phyloP scores from a whole-genome alignment of 2,888 invertebrate genomes.

The Tholera decimalis region DNA sequence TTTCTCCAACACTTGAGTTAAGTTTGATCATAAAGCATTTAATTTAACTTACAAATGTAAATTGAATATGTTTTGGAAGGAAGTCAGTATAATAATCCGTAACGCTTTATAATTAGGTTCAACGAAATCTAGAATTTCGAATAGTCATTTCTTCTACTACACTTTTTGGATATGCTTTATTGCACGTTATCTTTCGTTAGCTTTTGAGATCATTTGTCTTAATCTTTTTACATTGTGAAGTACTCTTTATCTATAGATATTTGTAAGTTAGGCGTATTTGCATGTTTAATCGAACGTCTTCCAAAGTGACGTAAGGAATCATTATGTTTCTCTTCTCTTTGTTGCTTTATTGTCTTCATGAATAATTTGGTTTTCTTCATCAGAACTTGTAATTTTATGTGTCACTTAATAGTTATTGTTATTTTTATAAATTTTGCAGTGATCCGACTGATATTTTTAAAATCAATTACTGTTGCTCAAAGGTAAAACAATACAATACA shows the following conservation, averaged over 20 bases:
- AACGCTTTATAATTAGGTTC: constrained; percentile 91
- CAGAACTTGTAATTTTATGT: constrained; percentile 23
- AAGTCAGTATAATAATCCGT: constrained; percentile 86
- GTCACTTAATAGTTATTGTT: constrained; percentile 45
- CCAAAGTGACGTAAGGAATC: constrained; percentile 89
- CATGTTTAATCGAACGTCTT: constrained; percentile 90
- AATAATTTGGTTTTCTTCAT: constrained; percentile 44
- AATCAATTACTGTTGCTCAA: background rate
- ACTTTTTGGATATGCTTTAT: constrained; percentile 82
- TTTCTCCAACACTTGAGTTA: constrained; percentile 53
- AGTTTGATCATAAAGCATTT: constrained; percentile 54
- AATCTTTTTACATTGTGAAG: constrained; percentile 73
- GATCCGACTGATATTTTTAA: constrained; percentile 28
- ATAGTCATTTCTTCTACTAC: constrained; percentile 84
- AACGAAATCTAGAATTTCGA: constrained; percentile 88
- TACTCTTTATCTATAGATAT: constrained; percentile 78
- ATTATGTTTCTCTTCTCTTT: constrained; percentile 62
- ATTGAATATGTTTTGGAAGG: constrained; percentile 80
- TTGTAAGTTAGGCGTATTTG: constrained; percentile 87
- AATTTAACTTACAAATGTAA: constrained; percentile 67
- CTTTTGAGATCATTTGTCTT: constrained; percentile 67
- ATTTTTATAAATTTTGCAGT: constrained; percentile 47
- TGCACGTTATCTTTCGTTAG: constrained; percentile 78
- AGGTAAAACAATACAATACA: background rate
- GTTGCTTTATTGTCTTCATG: constrained; percentile 48